phyloP scores from a whole-genome alignment of 2,888 invertebrate species.

The Drosophila setosimentum region DNA sequence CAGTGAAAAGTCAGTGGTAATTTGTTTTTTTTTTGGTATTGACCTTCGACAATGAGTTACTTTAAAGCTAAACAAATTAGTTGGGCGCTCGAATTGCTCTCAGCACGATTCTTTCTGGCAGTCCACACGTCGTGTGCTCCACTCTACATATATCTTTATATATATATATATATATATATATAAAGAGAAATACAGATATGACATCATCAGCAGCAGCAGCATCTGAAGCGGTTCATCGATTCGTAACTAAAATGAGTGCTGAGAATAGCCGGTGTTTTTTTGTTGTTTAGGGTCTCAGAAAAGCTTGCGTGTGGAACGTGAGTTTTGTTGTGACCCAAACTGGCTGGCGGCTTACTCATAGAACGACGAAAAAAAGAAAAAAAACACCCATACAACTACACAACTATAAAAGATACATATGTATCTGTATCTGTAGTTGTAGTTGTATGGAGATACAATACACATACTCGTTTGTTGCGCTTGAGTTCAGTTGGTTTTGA shows the following conservation, averaged over 20 bases:
- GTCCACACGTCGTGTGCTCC: background rate
- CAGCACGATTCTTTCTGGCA: constrained; percentile 22
- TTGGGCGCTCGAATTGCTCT: constrained; percentile 43
- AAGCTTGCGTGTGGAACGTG: constrained; percentile 69
- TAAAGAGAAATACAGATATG: constrained; percentile 43
- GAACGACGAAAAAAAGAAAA: constrained; percentile 31
- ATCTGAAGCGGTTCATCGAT: constrained; percentile 54
- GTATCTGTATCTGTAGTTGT: constrained; percentile 19
- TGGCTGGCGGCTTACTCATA: constrained; percentile 61
- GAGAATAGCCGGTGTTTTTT: constrained; percentile 47
- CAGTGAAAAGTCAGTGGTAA: constrained; percentile 12
- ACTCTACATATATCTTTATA: constrained; percentile 22
- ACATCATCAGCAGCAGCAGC: constrained; percentile 65
- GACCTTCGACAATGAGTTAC: constrained; percentile 65
- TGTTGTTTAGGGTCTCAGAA: constrained; percentile 39
- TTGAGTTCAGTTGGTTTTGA: constrained; percentile 60
- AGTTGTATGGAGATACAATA: constrained; percentile 18
- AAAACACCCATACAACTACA: constrained; percentile 14
- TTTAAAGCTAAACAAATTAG: constrained; percentile 45
- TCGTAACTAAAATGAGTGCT: constrained; percentile 37
- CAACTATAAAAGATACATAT: constrained; percentile 23
- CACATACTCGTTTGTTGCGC: constrained; percentile 45
- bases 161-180: background rate
- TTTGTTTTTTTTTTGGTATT: constrained; percentile 30
- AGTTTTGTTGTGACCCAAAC: constrained; percentile 52